phyloP scores from a whole-genome alignment of 2,888 invertebrate genomes.

The Pseudoips prasinana region DNA sequence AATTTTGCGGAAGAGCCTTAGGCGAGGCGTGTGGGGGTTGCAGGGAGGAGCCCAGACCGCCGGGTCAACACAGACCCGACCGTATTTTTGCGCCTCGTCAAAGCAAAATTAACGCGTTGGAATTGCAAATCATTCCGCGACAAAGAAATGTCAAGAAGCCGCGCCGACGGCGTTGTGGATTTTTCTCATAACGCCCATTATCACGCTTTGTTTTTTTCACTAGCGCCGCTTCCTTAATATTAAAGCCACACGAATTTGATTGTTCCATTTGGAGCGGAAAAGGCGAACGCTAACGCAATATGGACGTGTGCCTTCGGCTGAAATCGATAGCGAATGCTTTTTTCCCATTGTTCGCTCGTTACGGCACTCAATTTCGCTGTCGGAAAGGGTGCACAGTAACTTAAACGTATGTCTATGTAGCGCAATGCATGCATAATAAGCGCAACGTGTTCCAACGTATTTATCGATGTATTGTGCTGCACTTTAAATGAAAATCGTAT shows the following conservation, averaged over 20 bases:
- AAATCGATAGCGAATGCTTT: constrained; percentile 44
- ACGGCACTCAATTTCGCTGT: constrained; percentile 21
- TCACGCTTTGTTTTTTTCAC: constrained; percentile 46
- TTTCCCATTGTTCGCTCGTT: constrained; percentile 35
- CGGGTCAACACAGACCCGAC: constrained; percentile 56
- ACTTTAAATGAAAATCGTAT: too few relatives aligned
- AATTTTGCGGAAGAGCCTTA: constrained; percentile 63
- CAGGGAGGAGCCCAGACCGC: constrained; percentile 28
- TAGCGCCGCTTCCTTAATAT: constrained; percentile 45
- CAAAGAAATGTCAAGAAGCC: constrained; percentile 73
- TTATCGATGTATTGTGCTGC: not conserved
- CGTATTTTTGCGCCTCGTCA: constrained; percentile 77
- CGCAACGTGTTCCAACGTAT: not conserved
- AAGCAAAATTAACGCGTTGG: constrained; percentile 78
- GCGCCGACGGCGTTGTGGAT: constrained; percentile 57
- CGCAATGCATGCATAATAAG: not conserved
- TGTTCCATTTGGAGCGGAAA: constrained; percentile 47
- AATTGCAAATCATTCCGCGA: constrained; percentile 76
- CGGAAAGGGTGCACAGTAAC: constrained; percentile 9
- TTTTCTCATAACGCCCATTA: constrained; percentile 73
- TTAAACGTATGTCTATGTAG: not conserved
- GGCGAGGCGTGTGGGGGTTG: constrained; percentile 38
- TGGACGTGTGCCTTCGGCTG: constrained; percentile 36
- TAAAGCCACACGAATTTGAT: constrained; percentile 51
- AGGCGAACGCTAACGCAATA: constrained; percentile 43